A percentile compares a stretch with the other conserved stretches of the same genome.
phyloP scores from a whole-genome alignment of 2,113 vertebrate species.

The Aramus guarauna region DNA sequence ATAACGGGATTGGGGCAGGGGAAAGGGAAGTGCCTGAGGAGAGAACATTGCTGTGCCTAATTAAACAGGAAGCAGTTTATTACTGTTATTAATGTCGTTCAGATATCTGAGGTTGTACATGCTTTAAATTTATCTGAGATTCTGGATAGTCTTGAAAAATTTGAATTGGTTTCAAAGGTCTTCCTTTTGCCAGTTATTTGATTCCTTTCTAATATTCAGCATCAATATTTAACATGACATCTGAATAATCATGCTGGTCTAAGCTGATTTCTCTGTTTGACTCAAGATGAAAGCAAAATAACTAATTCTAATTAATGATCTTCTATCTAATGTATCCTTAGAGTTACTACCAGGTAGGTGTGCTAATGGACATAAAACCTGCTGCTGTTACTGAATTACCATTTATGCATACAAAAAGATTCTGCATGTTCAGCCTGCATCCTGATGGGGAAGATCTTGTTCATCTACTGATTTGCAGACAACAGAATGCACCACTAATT shows the following conservation, averaged over 20 bases:
- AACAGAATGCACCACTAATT: background rate
- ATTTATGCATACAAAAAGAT: background rate
- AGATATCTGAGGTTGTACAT: background rate
- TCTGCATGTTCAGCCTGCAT: background rate
- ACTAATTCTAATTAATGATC: background rate
- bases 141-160: background rate
- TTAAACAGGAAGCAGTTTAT: constrained; percentile 25
- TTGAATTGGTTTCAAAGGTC: background rate
- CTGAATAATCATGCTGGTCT: background rate
- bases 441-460: background rate
- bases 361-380: background rate
- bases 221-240: background rate
- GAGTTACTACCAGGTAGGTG: background rate
- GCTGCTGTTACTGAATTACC: background rate
- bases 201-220: background rate
- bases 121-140: background rate
- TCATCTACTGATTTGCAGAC: background rate
- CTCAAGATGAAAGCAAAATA: background rate
- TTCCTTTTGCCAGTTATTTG: background rate
- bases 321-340: background rate
- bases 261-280: background rate
- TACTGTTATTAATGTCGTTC: background rate
- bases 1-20: background rate
- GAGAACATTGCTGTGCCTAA: background rate
- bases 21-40: background rate